phyloP scores from a whole-genome alignment of 2,113 vertebrate species.

The Gambusia affinis region DNA sequence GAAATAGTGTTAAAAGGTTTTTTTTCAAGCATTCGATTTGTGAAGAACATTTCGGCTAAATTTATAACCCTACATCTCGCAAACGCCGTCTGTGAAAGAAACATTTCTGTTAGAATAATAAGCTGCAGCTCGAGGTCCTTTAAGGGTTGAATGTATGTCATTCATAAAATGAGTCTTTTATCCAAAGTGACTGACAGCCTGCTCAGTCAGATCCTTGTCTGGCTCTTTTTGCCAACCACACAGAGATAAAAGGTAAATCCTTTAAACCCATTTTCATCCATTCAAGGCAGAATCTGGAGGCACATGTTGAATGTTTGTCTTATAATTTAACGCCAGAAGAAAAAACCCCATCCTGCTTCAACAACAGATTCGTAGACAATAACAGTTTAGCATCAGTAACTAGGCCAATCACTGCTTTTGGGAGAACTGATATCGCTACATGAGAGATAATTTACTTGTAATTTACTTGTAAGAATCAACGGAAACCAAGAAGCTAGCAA shows the following conservation, averaged over 20 bases:
- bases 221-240: constrained; percentile 33
- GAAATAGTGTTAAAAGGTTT: constrained; percentile 9
- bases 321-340: constrained; percentile 1
- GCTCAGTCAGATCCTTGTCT: constrained; percentile 41
- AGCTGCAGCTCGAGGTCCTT: constrained; percentile 18
- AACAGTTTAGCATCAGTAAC: neutral
- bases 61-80: constrained; percentile 7
- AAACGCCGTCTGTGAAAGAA: constrained; percentile 24
- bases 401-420: neutral
- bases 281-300: constrained; percentile 21
- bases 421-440: neutral
- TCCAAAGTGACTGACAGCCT: constrained; percentile 48
- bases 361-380: neutral
- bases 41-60: constrained; percentile 22
- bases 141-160: constrained; percentile 31
- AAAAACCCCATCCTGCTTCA: neutral
- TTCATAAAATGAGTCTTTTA: constrained; percentile 47
- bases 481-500: neutral
- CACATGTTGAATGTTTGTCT: neutral
- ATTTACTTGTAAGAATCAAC: neutral
- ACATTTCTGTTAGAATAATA: constrained; percentile 37
- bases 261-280: constrained; percentile 29
- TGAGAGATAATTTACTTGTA: neutral
- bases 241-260: constrained; percentile 24
- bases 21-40: constrained; percentile 18